Evolutionary conservation across 2,797 vertebrate genomes (phyloP).

Genomic region (Chromobotia macracanthus): DNA sequence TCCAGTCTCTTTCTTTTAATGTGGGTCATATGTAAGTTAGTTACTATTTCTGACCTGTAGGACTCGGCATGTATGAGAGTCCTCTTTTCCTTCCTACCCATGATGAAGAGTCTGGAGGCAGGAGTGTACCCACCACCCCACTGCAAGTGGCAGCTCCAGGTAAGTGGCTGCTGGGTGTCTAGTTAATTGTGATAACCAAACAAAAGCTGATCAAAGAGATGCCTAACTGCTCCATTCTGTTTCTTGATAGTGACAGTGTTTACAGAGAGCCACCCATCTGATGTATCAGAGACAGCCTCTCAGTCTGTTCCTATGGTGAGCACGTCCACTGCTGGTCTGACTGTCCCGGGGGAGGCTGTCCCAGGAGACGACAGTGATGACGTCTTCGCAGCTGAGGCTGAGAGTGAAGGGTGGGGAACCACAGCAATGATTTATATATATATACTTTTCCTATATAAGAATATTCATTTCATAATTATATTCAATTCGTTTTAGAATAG

Average conservation of each 20-base stretch:
- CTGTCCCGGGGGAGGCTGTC: conserved; percentile 79
- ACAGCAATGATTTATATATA: neutral
- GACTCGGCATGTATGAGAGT: conserved; percentile 96
- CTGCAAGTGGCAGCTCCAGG: conserved; percentile 94
- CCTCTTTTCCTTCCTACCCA: conserved; percentile 92
- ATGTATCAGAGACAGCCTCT: conserved; percentile 88
- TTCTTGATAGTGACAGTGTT: conserved; percentile 86
- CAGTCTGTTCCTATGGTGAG: conserved; percentile 98
- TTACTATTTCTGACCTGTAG: conserved; percentile 64
- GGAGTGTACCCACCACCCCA: conserved; percentile 95
- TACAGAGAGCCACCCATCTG: conserved; percentile 87
- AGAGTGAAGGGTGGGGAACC: conserved; percentile 85
- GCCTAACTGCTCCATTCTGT: neutral
- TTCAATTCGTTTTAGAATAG: neutral
- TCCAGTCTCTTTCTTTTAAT: no score
- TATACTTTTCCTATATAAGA: no score
- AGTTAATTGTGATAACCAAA: no score
- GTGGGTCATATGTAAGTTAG: neutral
- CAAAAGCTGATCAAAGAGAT: neutral
- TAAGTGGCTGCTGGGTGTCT: conserved; percentile 56
- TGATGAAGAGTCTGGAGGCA: conserved; percentile 94
- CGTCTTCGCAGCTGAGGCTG: conserved; percentile 90
- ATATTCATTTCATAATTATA: no score
- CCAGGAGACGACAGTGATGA: conserved; percentile 92
- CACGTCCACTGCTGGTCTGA: conserved; percentile 83